Base-by-base conservation (phyloP, 1,140 invertebrate species). In the Zaprionus ornatus region DNA sequence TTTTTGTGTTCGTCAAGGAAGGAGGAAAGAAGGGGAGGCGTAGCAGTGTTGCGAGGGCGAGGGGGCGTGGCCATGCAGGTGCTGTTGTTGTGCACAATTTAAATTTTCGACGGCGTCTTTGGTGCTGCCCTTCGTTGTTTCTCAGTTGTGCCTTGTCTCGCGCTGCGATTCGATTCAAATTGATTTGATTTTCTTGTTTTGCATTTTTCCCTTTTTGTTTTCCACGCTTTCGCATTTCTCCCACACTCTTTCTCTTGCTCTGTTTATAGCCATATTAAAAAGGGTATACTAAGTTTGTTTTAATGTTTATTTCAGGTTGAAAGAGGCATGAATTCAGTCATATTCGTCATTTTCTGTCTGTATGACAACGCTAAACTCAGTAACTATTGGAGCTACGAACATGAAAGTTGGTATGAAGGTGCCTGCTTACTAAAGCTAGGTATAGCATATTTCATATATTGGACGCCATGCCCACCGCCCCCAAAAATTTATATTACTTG, bases 111-210 rank as follows among this genome's bases (percentile, higher is more conserved):
- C 2, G 37, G 40, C 40, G 40, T 45, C 40, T 45, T 45, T 54
- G 65, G 45, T 50, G 45, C 45, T 50, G 21, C 54, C 10, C 63
- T 25, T 52, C 12, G 37, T 52, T 64, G 15, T 57, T 9, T 10
- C 42, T 48, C 15, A 50, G 50, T 78, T 68, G 68, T 65, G 65
- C 79, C 79, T 82, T 82, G 57, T 12, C 27, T 48, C 67, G 61
- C 80, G 45, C 71, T 82, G 72, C 60, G 61, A 82, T 82, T 86
- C 74, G 65, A 80, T 88, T 83, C 72, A 69, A 67, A 72, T 82
- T 77, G 25, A 64, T 75, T 75, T 59, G 9, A n/a, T 67, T 72
- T 64, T 56, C 12, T 40, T 61, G 52, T 82, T 65, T 59, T 74
- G 52, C 57, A 37, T 42, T 65, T 52, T 63, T 75, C 37, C 1